Base-by-base conservation (phyloP, 1,140 invertebrate species). In the Formica exsecta region DNA sequence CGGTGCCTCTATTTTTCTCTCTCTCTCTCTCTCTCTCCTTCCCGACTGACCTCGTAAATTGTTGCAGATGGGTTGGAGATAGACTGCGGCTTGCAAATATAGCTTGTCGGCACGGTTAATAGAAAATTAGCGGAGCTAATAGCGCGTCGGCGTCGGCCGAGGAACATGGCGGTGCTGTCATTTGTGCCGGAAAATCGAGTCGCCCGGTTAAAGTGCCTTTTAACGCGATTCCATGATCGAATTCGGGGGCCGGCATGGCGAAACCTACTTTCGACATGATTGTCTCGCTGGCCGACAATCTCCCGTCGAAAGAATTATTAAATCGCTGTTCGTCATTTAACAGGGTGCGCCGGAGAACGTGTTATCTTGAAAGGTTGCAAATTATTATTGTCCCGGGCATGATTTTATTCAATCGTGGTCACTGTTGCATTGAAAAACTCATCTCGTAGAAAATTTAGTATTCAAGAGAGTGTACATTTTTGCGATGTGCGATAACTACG, bases 81-180 rank as follows among this genome's bases (percentile, higher is more conserved):
- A 87, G 84, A 88, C 80, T 77, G 89, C 84, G 89, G 91, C 88
- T 93, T 92, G 92, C 91, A 93, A 93, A 93, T 93, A 94, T 92
- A 89, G 89, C 86, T 92, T 88, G 88, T 70, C 87, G 87, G 87
- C 88, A 93, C 90, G 92, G 89, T 90, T 92, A 93, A 94, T 94
- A 94, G 93, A 93, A 94, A 94, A 94, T 94, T 94, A 94, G 90
- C 91, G 86, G 84, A 87, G 89, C 88, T 93, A 93, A 93, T 94
- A 92, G 93, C 91, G 87, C 91, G 87, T 87, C 88, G 89, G 44
- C 76, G 64, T 70, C 88, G 80, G 75, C 65, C 89, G 90, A 93
- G 93, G 92, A 93, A 93, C 92, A 86, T 87, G 79, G 90, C 90
- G 90, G 87, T 85, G 88, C 88, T 87, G 90, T 93, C 92, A 93